A percentile compares a stretch with the other conserved stretches of the same genome.
These are phyloP conservation scores for Pachycephala philippinensis DNA, from an alignment of 2,113 vertebrate species.

Conservation along the genomic window DNA sequence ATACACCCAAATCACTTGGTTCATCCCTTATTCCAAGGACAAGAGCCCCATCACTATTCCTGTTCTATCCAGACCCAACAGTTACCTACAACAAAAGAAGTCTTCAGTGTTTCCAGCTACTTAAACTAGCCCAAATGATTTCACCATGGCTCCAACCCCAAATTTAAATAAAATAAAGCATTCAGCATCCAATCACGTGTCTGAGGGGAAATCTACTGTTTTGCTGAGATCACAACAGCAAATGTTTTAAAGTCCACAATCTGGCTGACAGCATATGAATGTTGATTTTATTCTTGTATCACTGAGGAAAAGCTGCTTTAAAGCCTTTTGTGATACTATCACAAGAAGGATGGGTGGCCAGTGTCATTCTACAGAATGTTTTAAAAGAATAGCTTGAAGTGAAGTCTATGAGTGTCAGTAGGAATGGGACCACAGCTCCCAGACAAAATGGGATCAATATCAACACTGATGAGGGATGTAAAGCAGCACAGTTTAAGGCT, in stretches of 20 bases:
- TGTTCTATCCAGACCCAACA: slow-evolving; percentile 63
- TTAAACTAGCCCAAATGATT: slow-evolving; percentile 32
- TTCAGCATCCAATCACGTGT: neutral
- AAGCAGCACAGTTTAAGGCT: neutral
- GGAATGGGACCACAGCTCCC: neutral
- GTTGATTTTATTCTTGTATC: neutral
- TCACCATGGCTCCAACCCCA: neutral
- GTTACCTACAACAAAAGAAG: slow-evolving; percentile 53
- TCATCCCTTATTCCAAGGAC: slow-evolving; percentile 77
- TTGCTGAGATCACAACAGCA: neutral
- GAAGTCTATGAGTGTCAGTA: neutral
- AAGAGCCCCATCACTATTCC: slow-evolving; percentile 74
- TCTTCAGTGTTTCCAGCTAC: slow-evolving; percentile 62
- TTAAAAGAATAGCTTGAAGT: neutral
- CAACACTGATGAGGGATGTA: neutral
- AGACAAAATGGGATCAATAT: neutral
- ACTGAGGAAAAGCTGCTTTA: neutral
- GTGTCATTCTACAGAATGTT: neutral
- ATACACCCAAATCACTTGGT: slow-evolving; percentile 76
- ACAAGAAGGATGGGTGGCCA: neutral
- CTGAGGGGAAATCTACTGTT: neutral
- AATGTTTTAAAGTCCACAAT: neutral
- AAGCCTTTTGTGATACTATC: neutral
- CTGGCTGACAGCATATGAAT: neutral
- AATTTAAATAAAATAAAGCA: neutral